Percentiles rank a stretch among this genome's conserved stretches.
phyloP scores from a whole-genome alignment of 1,140 invertebrate genomes.

The Archegozetes longisetosus region DNA sequence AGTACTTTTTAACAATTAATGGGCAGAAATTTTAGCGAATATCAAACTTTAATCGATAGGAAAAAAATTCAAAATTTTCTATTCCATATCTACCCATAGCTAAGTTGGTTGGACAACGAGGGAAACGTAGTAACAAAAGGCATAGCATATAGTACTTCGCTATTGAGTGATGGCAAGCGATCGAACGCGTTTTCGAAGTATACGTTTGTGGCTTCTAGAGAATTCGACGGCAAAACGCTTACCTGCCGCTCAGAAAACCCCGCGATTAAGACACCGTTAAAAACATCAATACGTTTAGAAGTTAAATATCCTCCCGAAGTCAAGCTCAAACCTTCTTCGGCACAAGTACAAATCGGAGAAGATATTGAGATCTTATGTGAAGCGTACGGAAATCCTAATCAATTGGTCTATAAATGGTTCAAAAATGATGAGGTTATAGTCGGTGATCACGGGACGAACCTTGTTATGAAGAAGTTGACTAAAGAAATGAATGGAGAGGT shows the following conservation, averaged over 20 bases:
- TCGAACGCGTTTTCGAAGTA: slow-evolving; percentile 65
- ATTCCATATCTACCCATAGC: no score
- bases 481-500: slow-evolving; percentile 62
- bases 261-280: slow-evolving; percentile 24
- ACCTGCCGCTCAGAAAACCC: slow-evolving; percentile 46
- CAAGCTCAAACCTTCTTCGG: neutral
- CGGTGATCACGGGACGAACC: slow-evolving; percentile 56
- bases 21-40: no score
- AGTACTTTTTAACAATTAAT: no score
- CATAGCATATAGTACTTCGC: slow-evolving; percentile 18
- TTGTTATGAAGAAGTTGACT: slow-evolving; percentile 64
- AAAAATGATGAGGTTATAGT: slow-evolving; percentile 41
- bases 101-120: slow-evolving; percentile 79
- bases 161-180: slow-evolving; percentile 51
- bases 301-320: slow-evolving; percentile 29
- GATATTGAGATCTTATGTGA: slow-evolving; percentile 63
- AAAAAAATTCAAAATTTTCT: no score
- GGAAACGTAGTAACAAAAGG: slow-evolving; percentile 45
- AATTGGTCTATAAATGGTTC: slow-evolving; percentile 45
- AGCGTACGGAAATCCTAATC: slow-evolving; percentile 68
- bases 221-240: slow-evolving; percentile 77
- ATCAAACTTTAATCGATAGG: no score
- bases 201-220: slow-evolving; percentile 51
- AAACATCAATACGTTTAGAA: slow-evolving; percentile 25
- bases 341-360: slow-evolving; percentile 26